Evolutionary conservation across 2,888 invertebrate genomes (phyloP).

Genomic region (Erannis defoliaria): DNA sequence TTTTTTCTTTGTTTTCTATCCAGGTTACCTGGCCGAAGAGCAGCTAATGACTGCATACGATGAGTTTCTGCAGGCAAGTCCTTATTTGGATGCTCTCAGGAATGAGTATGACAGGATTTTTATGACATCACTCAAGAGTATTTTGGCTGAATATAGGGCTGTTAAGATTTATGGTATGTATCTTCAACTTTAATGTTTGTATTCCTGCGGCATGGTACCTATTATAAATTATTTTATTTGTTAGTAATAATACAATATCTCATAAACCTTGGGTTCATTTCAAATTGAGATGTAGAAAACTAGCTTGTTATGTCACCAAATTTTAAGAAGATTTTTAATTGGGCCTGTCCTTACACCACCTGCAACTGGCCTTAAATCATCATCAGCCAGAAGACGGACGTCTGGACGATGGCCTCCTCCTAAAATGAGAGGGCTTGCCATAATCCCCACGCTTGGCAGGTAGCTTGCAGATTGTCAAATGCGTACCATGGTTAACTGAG

Average conservation of each 20-base stretch:
- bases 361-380: too few species aligned
- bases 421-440: too few species aligned
- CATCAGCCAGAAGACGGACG: too few species aligned
- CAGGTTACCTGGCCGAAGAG: constrained; percentile 82
- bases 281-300: not conserved
- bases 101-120: constrained; percentile 83
- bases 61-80: constrained; percentile 81
- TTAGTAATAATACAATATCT: not conserved
- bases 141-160: constrained; percentile 81
- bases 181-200: not conserved
- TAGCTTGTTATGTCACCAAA: not conserved
- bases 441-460: too few species aligned
- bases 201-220: not conserved
- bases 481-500: too few species aligned
- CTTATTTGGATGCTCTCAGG: constrained; percentile 75
- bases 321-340: too few species aligned
- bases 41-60: constrained; percentile 83
- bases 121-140: constrained; percentile 80
- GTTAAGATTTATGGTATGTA: constrained; percentile 78
- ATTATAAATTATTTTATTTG: too few species aligned
- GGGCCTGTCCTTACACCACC: too few species aligned
- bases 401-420: too few species aligned
- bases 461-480: too few species aligned
- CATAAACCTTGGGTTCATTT: not conserved
- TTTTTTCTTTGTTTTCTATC: constrained; percentile 46